These are phyloP conservation scores for Rhizoglyphus robini DNA, from an alignment of 1,140 invertebrate genomes.

Conservation along the genomic window DNA sequence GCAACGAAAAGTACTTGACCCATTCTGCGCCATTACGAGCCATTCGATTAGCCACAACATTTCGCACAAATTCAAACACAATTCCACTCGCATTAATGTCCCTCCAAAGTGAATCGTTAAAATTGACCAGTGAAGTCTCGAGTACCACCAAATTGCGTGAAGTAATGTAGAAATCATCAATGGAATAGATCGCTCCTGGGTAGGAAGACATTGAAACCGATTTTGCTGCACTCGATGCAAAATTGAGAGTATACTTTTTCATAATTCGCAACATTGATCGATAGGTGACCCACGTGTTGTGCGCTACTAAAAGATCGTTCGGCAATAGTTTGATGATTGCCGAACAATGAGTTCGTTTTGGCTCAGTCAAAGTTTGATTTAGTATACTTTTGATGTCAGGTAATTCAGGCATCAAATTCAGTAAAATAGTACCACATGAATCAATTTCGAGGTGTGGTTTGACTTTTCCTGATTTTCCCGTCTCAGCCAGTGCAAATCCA, in stretches of 20 bases:
- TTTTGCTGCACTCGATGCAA: conserved; percentile 43
- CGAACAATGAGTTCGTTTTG: conserved; percentile 38
- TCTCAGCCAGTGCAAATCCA: conserved; percentile 36
- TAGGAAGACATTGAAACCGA: conserved; percentile 70
- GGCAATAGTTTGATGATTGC: conserved; percentile 47
- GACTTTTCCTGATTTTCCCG: not conserved
- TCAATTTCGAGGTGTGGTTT: not conserved
- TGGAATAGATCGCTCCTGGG: conserved; percentile 67
- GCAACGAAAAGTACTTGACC: conserved; percentile 43
- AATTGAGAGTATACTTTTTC: conserved; percentile 58
- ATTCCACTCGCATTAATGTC: conserved; percentile 42
- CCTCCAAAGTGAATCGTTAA: conserved; percentile 46
- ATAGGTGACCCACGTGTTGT: conserved; percentile 59
- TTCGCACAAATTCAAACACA: conserved; percentile 60
- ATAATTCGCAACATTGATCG: conserved; percentile 71
- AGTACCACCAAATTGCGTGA: conserved; percentile 48
- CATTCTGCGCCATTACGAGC: conserved; percentile 54
- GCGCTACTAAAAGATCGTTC: conserved; percentile 45
- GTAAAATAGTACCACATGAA: conserved; percentile 1
- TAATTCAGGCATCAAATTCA: conserved; percentile 16
- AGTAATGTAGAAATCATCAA: conserved; percentile 69
- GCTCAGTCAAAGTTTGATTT: not conserved
- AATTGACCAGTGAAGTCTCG: conserved; percentile 60
- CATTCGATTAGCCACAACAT: conserved; percentile 69
- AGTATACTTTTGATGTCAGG: conserved; percentile 20